A percentile compares a stretch with the other conserved stretches of the same genome.
Conservation (phyloP, 1,140 invertebrate genomes). For the Dinothrombium tinctorium region DNA sequence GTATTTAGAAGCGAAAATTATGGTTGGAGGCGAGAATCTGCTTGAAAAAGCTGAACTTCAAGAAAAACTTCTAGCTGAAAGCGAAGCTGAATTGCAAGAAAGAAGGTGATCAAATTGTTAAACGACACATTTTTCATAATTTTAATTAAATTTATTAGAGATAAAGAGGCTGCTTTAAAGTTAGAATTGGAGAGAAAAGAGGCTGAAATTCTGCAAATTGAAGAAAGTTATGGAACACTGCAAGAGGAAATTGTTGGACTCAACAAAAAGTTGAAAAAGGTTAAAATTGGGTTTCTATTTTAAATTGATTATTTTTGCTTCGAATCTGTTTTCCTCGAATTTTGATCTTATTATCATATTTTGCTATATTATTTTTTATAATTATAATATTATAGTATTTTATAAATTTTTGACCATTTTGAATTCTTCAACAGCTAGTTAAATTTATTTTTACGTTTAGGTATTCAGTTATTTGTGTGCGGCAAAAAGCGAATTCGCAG, state of each 20-base stretch:
- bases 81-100: slow-evolving; percentile 65
- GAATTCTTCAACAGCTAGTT: no score
- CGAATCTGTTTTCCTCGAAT: not conserved
- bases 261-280: slow-evolving; percentile 74
- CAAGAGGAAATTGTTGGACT: slow-evolving; percentile 81
- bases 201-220: slow-evolving; percentile 76
- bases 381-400: slow-evolving; percentile 59
- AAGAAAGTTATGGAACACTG: slow-evolving; percentile 78
- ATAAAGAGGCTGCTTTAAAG: slow-evolving; percentile 55
- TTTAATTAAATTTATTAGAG: slow-evolving; percentile 18
- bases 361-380: not conserved
- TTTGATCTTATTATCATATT: slow-evolving; percentile 2
- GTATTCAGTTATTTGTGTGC: slow-evolving; percentile 50
- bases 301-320: slow-evolving; percentile 16
- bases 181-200: slow-evolving; percentile 56
- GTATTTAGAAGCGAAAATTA: slow-evolving; percentile 76
- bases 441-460: no score
- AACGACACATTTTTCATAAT: not conserved
- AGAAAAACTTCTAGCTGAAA: slow-evolving; percentile 64
- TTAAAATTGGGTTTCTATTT: slow-evolving; percentile 21
- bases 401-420: no score
- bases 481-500: slow-evolving; percentile 62
- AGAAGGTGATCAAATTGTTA: slow-evolving; percentile 22
- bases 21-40: slow-evolving; percentile 93
- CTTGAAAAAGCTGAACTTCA: slow-evolving; percentile 90